Conservation (phyloP, 2,888 invertebrate genomes). For the Conomelus anceps region DNA sequence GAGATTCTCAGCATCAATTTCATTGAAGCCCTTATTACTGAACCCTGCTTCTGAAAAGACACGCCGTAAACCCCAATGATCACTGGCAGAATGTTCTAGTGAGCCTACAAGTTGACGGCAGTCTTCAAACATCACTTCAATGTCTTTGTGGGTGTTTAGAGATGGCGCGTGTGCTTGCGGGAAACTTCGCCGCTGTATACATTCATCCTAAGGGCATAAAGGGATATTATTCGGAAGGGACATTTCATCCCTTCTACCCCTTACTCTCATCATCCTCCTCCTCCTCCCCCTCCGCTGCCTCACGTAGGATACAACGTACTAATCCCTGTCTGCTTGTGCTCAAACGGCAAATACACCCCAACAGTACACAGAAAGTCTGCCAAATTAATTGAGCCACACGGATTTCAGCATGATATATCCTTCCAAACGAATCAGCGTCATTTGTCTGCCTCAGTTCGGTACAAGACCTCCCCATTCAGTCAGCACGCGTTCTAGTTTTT, state of each 20-base stretch:
- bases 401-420: not conserved
- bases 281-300: not conserved
- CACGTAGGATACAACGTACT: not conserved
- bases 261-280: not conserved
- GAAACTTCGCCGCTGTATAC: not conserved
- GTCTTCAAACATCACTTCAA: not conserved
- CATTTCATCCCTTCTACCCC: not conserved
- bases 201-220: not conserved
- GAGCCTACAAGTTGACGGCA: not conserved
- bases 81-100: not conserved
- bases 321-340: not conserved
- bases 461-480: not conserved
- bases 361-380: not conserved
- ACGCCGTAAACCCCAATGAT: not conserved
- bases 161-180: not conserved
- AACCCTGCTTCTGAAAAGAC: not conserved
- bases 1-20: not conserved
- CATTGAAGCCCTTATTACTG: not conserved
- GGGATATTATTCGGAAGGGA: not conserved
- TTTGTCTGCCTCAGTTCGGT: not conserved
- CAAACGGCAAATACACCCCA: not conserved
- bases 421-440: not conserved
- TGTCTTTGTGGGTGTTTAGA: not conserved
- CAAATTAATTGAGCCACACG: not conserved
- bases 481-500: not conserved